Percentiles rank a stretch among this genome's conserved stretches.
phyloP scores from a whole-genome alignment of 2,797 vertebrate genomes.

The Sebastes steindachneri region DNA sequence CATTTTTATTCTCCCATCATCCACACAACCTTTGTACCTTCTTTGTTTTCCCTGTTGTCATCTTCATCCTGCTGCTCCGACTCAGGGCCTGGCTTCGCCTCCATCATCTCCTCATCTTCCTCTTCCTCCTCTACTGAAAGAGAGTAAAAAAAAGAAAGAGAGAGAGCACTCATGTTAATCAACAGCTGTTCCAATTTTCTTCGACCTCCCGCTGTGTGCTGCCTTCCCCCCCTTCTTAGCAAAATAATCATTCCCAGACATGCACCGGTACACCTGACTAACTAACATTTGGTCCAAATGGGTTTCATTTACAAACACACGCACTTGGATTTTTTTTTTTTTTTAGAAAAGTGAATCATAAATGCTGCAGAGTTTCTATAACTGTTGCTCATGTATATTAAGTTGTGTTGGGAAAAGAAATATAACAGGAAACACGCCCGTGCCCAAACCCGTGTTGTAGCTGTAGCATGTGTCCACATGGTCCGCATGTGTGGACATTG shows the following conservation, averaged over 20 bases:
- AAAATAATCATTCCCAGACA: constrained; percentile 83
- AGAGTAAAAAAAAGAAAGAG: constrained; percentile 6
- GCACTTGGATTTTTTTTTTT: background rate
- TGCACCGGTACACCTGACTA: constrained; percentile 73
- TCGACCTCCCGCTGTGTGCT: constrained; percentile 60
- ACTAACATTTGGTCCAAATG: constrained; percentile 57
- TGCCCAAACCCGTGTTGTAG: background rate
- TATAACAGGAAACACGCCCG: background rate
- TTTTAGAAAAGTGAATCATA: background rate
- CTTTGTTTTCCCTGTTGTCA: constrained; percentile 89
- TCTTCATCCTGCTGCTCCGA: constrained; percentile 90
- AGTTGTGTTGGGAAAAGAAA: background rate
- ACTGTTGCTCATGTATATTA: background rate
- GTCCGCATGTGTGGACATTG: constrained; percentile 44
- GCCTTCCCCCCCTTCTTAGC: constrained; percentile 53
- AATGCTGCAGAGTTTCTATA: background rate
- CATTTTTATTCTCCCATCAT: background rate
- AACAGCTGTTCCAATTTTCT: constrained; percentile 79
- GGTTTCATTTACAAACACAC: constrained; percentile 63
- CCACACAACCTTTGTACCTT: constrained; percentile 78
- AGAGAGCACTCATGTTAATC: constrained; percentile 72
- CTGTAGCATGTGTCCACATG: constrained; percentile 42
- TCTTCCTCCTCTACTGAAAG: constrained; percentile 89
- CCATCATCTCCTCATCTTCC: constrained; percentile 93
- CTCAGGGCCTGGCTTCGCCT: constrained; percentile 87